A percentile compares a stretch with the other conserved stretches of the same genome.
phyloP scores from a whole-genome alignment of 2,888 invertebrate species.

The Phrixothrix hirtus region DNA sequence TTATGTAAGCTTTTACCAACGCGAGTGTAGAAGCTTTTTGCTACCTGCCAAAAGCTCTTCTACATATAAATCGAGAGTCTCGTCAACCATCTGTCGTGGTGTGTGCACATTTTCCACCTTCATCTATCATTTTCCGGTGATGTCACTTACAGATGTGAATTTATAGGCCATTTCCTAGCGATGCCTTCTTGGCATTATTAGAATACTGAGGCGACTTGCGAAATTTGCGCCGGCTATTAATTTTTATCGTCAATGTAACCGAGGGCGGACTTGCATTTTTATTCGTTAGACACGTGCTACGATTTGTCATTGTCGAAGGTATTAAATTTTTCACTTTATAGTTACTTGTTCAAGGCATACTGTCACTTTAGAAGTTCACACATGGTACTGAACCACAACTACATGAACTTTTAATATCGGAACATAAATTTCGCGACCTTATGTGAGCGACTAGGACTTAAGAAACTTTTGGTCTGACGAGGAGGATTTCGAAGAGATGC shows the following conservation, averaged over 20 bases:
- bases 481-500: not conserved
- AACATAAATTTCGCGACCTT: slow-evolving; percentile 11
- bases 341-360: slow-evolving; percentile 20
- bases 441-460: too few species aligned
- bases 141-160: slow-evolving; percentile 25
- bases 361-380: slow-evolving; percentile 17
- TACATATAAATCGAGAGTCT: slow-evolving; percentile 21
- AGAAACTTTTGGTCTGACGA: too few species aligned
- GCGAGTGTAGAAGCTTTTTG: slow-evolving; percentile 10
- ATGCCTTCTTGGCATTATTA: slow-evolving; percentile 1
- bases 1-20: slow-evolving; percentile 8
- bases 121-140: slow-evolving; percentile 20
- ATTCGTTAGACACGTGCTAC: slow-evolving; percentile 13
- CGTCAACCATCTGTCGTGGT: slow-evolving; percentile 16
- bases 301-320: slow-evolving; percentile 19
- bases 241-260: slow-evolving; percentile 13
- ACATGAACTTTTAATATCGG: slow-evolving; percentile 7
- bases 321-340: slow-evolving; percentile 22
- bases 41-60: slow-evolving; percentile 16
- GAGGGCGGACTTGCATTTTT: slow-evolving; percentile 12
- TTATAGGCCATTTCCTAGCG: slow-evolving; percentile 21
- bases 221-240: slow-evolving; percentile 8
- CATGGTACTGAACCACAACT: slow-evolving; percentile 4
- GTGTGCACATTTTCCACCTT: slow-evolving; percentile 20
- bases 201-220: slow-evolving; percentile 9